Base-by-base conservation (phyloP, 2,797 vertebrate species). In the Pseudomugil gertrudae region DNA sequence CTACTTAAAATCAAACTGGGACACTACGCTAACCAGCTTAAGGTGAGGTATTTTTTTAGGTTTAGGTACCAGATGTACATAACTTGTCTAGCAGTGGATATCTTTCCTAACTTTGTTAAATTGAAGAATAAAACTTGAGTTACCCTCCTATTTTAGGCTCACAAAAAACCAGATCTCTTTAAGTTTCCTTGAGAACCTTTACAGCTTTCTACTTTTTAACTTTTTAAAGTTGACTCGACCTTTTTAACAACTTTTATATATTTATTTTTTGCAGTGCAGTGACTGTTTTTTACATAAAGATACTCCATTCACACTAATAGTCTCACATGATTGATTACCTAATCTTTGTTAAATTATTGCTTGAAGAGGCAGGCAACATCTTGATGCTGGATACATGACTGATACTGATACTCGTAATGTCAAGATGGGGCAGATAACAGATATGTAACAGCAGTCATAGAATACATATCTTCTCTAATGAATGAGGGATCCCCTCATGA, bases 1-100 rank as follows among this genome's bases (percentile, higher is more conserved):
- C 87, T 98, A 63, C 94, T 98, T 84, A 98, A 98, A 94, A 96
- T 98, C 88, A 98, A 98, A 92, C 94, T 98, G 87, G 96, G 96
- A 78, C 96, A 97, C 93, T 98, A 98, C 0, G 96, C 96, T 74
- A 97, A 93, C 1, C 97, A 98, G 88, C 94, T 98, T 57, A 96
- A 97, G 95, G 96, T 89, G 29, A 78, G n/a, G 87, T 68, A 17
- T 54, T 33, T 15, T 19, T 29, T 32, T 32, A 6, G 32, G 32
- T 32, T 32, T 32, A 32, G 3, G 29, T 29, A 29, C 29, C 29
- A 32, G 4, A 32, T 9, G 4, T 32, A 7, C 8, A 32, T 32
- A 32, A 32, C 32, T 32, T 32, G 32, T n/a, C n/a, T n/a, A n/a
- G n/a, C n/a, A n/a, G n/a, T n/a, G n/a, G n/a, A 43, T 9, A 43